Conservation (phyloP, 2,888 invertebrate species). For the Schrankia costaestrigalis region DNA sequence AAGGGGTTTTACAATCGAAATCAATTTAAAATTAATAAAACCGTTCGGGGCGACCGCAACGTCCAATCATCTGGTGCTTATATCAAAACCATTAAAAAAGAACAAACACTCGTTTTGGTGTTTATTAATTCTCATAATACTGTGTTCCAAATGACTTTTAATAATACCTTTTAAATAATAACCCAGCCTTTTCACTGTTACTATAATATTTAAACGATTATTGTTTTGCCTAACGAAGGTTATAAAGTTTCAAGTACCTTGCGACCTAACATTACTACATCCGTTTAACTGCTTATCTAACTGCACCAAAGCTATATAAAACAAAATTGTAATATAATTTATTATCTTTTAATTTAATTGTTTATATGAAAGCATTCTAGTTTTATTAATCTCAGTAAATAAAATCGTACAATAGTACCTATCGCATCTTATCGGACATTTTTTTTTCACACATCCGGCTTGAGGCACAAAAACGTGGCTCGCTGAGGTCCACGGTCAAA, state of each 20-base stretch:
- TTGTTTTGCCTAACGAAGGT: constrained; percentile 20
- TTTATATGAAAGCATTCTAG: constrained; percentile 1
- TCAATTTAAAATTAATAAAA: constrained; percentile 52
- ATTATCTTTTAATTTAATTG: constrained; percentile 7
- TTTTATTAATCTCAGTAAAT: constrained; percentile 11
- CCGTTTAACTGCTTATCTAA: constrained; percentile 5
- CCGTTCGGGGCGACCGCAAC: constrained; percentile 36
- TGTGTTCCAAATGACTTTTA: constrained; percentile 47
- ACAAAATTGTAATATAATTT: constrained; percentile 5
- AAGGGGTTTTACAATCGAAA: constrained; percentile 39
- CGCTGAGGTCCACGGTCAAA: constrained; percentile 4
- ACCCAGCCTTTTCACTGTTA: constrained; percentile 46
- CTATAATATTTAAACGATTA: constrained; percentile 26
- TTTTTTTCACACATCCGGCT: constrained; percentile 17
- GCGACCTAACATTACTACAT: constrained; percentile 11
- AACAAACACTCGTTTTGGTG: constrained; percentile 41
- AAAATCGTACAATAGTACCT: constrained; percentile 8
- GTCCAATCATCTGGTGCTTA: constrained; percentile 45
- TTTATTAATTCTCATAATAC: constrained; percentile 46
- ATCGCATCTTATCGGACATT: constrained; percentile 3
- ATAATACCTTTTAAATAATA: constrained; percentile 46
- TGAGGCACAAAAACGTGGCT: constrained; percentile 9
- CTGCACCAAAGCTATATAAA: constrained; percentile 4
- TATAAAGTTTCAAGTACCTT: constrained; percentile 14
- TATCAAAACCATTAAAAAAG: constrained; percentile 41